phyloP scores from a whole-genome alignment of 1,140 invertebrate species.

The Musca vetustissima region DNA sequence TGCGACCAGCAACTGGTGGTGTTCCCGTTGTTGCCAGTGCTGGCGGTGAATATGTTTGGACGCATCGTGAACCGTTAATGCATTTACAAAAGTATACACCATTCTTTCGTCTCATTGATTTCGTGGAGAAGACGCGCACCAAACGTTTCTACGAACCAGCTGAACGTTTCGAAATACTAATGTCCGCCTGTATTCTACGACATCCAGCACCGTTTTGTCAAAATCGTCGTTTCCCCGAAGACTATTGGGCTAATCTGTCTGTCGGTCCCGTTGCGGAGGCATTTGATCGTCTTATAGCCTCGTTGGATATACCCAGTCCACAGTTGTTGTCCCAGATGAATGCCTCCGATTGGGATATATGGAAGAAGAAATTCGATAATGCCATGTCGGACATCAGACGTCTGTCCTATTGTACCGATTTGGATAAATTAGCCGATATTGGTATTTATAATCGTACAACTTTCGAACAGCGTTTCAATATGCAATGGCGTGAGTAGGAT shows the following conservation, averaged over 20 bases:
- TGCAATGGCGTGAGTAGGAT: slow-evolving; percentile 49
- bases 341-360: slow-evolving; percentile 48
- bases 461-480: slow-evolving; percentile 47
- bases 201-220: slow-evolving; percentile 52
- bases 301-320: slow-evolving; percentile 52
- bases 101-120: slow-evolving; percentile 46
- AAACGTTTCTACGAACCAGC: slow-evolving; percentile 50
- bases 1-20: slow-evolving; percentile 6
- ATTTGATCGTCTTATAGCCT: slow-evolving; percentile 45
- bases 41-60: slow-evolving; percentile 44
- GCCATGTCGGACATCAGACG: slow-evolving; percentile 49
- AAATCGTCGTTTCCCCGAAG: slow-evolving; percentile 48
- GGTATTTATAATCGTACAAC: slow-evolving; percentile 48
- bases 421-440: slow-evolving; percentile 46
- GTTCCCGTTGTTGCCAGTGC: not conserved
- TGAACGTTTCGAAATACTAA: slow-evolving; percentile 50
- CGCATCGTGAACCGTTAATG: slow-evolving; percentile 47
- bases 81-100: slow-evolving; percentile 52
- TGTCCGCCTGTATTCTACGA: slow-evolving; percentile 52
- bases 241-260: slow-evolving; percentile 51
- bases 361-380: slow-evolving; percentile 52
- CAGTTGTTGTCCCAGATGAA: slow-evolving; percentile 51
- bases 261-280: slow-evolving; percentile 50
- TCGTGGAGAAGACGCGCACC: slow-evolving; percentile 50
- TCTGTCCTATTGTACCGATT: slow-evolving; percentile 48